Percentiles rank a stretch among this genome's conserved stretches.
Conservation (phyloP, 1,140 invertebrate species). For the Aphis gossypii region DNA sequence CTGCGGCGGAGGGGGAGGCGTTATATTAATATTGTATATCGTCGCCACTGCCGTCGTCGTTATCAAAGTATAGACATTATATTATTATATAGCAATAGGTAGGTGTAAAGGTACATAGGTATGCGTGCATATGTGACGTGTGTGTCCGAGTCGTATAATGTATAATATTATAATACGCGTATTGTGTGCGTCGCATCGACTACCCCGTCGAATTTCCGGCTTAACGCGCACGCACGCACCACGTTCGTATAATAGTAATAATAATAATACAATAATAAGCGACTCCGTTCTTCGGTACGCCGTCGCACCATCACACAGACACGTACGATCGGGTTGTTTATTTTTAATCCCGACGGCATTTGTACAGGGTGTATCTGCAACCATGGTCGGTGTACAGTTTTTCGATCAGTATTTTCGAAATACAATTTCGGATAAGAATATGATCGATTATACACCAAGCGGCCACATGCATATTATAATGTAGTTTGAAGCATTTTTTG, state of each 20-base stretch:
- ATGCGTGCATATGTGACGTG: background rate
- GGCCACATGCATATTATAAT: too few relatives aligned
- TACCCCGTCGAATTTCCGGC: conserved; percentile 53
- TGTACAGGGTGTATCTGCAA: background rate
- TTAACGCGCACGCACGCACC: conserved; percentile 23
- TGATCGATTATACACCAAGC: too few relatives aligned
- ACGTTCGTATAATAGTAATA: background rate
- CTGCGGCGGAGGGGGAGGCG: background rate
- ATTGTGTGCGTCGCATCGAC: background rate
- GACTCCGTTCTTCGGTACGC: conserved; percentile 8
- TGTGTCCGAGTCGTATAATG: background rate
- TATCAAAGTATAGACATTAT: background rate
- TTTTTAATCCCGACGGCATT: conserved; percentile 21
- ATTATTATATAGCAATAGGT: background rate
- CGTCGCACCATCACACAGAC: background rate
- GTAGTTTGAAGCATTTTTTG: too few relatives aligned
- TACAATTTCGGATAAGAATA: too few relatives aligned
- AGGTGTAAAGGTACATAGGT: background rate
- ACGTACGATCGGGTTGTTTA: conserved; percentile 49
- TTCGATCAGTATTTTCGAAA: background rate
- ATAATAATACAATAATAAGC: background rate
- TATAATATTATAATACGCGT: background rate
- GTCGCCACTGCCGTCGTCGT: background rate
- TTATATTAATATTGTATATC: background rate
- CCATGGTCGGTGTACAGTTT: background rate